phyloP scores from a whole-genome alignment of 2,113 vertebrate species.

The Empidonax traillii region DNA sequence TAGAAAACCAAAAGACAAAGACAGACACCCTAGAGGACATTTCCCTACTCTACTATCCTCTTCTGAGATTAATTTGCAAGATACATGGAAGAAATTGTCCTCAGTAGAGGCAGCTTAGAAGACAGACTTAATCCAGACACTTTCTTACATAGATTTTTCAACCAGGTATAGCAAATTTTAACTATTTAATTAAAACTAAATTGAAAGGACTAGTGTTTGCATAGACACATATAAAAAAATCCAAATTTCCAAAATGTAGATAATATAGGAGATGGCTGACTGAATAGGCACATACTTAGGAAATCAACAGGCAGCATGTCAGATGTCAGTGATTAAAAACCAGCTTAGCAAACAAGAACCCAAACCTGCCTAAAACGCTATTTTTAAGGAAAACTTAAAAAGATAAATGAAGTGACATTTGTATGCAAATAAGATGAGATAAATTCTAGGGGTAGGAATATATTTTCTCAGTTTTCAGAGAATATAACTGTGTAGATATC shows the following conservation, averaged over 20 bases:
- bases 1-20: background rate
- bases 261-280: background rate
- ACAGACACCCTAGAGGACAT: background rate
- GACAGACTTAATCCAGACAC: background rate
- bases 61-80: background rate
- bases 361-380: background rate
- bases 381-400: background rate
- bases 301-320: background rate
- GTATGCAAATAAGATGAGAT: background rate
- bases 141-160: background rate
- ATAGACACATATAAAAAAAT: background rate
- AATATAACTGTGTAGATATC: background rate
- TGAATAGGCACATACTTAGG: background rate
- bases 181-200: background rate
- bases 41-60: background rate
- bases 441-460: background rate
- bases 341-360: background rate
- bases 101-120: background rate
- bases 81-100: background rate
- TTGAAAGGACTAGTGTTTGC: background rate
- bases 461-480: background rate
- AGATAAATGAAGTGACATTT: background rate
- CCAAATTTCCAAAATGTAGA: background rate
- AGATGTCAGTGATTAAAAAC: background rate
- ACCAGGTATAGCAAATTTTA: background rate